These are phyloP conservation scores for Papilio dardanus DNA, from an alignment of 1,140 invertebrate species.

Conservation along the genomic window DNA sequence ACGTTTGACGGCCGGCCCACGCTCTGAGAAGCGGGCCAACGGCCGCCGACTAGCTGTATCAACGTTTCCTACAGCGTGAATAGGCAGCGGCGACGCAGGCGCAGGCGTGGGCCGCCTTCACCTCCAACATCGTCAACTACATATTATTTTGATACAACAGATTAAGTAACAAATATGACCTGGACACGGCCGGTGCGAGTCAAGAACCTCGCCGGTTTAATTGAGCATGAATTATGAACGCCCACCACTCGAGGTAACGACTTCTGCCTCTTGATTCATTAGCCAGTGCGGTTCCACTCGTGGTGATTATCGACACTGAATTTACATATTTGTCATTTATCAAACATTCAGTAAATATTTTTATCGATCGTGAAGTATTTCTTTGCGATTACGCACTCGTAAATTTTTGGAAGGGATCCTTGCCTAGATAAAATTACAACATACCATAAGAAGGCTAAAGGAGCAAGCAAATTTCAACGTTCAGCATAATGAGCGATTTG, in stretches of 20 bases:
- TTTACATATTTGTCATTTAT: background rate
- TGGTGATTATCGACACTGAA: background rate
- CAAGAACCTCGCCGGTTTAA: conserved; percentile 72
- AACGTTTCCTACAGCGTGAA: conserved; percentile 53
- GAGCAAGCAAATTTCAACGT: background rate
- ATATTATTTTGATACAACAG: conserved; percentile 44
- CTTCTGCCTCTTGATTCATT: conserved; percentile 63
- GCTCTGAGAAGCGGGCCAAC: conserved; percentile 61
- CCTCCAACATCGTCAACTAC: conserved; percentile 41
- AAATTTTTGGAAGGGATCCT: conserved; percentile 4
- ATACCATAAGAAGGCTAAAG: no score
- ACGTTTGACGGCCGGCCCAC: conserved; percentile 61
- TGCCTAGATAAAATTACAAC: background rate
- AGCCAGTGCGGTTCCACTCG: conserved; percentile 46
- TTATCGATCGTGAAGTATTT: background rate
- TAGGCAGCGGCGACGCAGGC: conserved; percentile 48
- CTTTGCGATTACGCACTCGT: background rate
- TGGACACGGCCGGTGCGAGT: conserved; percentile 43
- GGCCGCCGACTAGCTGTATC: conserved; percentile 58
- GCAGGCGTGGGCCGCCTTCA: conserved; percentile 47
- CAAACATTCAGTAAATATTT: background rate
- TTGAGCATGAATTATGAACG: conserved; percentile 75
- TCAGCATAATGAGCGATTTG: conserved; percentile 30
- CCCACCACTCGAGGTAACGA: conserved; percentile 64
- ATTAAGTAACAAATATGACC: conserved; percentile 38